These are phyloP conservation scores for Sarcophaga variegata DNA, from an alignment of 2,888 invertebrate genomes.

Conservation along the genomic window DNA sequence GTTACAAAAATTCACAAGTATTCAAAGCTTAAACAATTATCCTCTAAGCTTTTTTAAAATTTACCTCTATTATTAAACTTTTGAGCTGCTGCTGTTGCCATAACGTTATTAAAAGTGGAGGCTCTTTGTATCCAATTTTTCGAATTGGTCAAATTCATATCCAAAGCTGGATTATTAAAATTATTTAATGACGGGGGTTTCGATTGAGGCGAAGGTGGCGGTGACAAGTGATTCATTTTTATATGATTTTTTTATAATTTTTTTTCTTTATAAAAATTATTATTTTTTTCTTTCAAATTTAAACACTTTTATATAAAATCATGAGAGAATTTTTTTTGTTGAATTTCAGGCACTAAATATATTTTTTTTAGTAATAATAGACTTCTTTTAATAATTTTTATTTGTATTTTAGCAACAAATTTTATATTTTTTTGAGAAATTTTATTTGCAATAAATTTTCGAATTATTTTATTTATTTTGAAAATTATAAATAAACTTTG, in stretches of 20 bases:
- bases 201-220: constrained; percentile 81
- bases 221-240: constrained; percentile 81
- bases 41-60: constrained; percentile 37
- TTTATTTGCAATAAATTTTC: constrained; percentile 8
- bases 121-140: constrained; percentile 81
- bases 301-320: constrained; percentile 19
- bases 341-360: constrained; percentile 5
- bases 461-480: too few species aligned
- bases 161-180: constrained; percentile 74
- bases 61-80: constrained; percentile 80
- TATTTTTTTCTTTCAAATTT: background rate
- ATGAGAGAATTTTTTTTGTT: constrained; percentile 75
- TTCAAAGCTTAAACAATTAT: too few species aligned
- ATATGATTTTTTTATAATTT: background rate
- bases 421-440: constrained; percentile 11
- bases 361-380: constrained; percentile 1
- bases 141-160: constrained; percentile 76
- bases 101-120: constrained; percentile 81
- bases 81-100: constrained; percentile 80
- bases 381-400: background rate
- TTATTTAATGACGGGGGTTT: constrained; percentile 74
- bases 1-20: too few species aligned
- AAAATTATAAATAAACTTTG: too few species aligned
- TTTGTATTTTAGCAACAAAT: background rate
- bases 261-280: background rate